Evolutionary conservation across 1,140 invertebrate genomes (phyloP).

Genomic region (Macrobrachium rosenbergii): DNA sequence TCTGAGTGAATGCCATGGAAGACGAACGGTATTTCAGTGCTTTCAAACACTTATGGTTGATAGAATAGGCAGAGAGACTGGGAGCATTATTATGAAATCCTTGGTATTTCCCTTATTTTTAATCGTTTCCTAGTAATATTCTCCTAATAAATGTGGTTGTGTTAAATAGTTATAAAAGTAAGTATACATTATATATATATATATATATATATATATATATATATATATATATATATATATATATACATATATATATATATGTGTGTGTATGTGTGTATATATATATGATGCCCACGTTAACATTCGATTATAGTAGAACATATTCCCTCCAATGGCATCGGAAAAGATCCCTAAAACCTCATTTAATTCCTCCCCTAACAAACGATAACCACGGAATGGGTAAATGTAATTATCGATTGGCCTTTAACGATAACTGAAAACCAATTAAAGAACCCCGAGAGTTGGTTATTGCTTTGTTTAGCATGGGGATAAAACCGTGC

Average conservation of each 20-base stretch:
- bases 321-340: too few species aligned
- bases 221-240: slow-evolving; percentile 7
- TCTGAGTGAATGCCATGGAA: too few species aligned
- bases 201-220: slow-evolving; percentile 3
- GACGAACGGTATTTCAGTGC: too few species aligned
- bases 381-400: slow-evolving; percentile 41
- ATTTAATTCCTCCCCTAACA: not conserved
- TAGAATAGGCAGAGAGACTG: too few species aligned
- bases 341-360: too few species aligned
- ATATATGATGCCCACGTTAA: not conserved
- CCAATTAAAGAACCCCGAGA: slow-evolving; percentile 45
- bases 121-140: too few species aligned
- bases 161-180: too few species aligned
- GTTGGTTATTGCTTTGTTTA: slow-evolving; percentile 36
- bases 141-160: too few species aligned
- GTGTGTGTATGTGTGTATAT: not conserved
- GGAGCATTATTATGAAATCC: too few species aligned
- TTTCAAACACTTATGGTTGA: too few species aligned
- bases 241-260: slow-evolving; percentile 2
- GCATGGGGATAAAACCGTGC: not conserved
- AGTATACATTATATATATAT: not conserved
- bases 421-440: slow-evolving; percentile 57
- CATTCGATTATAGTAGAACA: not conserved
- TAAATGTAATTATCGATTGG: slow-evolving; percentile 59
- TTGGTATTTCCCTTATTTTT: too few species aligned